Percentiles rank a stretch among this genome's conserved stretches.
phyloP scores from a whole-genome alignment of 2,797 vertebrate genomes.

The Phoeniculus purpureus region DNA sequence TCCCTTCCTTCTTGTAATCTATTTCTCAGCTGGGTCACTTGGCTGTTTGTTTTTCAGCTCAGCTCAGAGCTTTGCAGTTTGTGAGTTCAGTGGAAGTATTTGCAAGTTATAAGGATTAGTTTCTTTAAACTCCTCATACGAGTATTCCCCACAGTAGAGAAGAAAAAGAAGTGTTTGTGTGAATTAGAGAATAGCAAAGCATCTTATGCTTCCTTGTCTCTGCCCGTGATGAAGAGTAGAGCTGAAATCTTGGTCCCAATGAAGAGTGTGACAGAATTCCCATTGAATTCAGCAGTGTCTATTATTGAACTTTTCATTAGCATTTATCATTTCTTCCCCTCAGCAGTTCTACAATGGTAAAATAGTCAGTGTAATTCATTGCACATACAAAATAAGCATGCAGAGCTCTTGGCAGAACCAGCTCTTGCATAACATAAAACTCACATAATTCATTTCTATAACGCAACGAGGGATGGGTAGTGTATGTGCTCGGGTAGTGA shows the following conservation, averaged over 20 bases:
- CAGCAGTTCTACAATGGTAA: slow-evolving; percentile 27
- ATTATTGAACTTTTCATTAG: slow-evolving; percentile 49
- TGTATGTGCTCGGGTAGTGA: neutral
- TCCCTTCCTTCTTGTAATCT: neutral
- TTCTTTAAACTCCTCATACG: neutral
- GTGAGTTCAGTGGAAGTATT: neutral
- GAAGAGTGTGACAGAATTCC: neutral
- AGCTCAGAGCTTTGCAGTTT: neutral
- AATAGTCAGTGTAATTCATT: slow-evolving; percentile 36
- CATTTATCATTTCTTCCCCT: slow-evolving; percentile 38
- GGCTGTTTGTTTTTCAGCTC: neutral
- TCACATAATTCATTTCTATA: slow-evolving; percentile 22
- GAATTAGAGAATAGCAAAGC: neutral
- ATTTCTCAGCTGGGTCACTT: neutral
- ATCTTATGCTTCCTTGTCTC: neutral
- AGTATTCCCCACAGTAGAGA: neutral
- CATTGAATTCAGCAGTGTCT: neutral
- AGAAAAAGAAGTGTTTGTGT: neutral
- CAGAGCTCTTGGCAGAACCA: slow-evolving; percentile 15
- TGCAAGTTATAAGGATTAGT: slow-evolving; percentile 11
- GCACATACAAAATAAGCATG: slow-evolving; percentile 20
- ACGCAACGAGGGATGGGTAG: neutral
- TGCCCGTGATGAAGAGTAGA: neutral
- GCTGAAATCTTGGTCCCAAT: neutral
- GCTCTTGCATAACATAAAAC: slow-evolving; percentile 34